Evolutionary conservation across 1,140 invertebrate species (phyloP).

Genomic region (Chelonus insularis): DNA sequence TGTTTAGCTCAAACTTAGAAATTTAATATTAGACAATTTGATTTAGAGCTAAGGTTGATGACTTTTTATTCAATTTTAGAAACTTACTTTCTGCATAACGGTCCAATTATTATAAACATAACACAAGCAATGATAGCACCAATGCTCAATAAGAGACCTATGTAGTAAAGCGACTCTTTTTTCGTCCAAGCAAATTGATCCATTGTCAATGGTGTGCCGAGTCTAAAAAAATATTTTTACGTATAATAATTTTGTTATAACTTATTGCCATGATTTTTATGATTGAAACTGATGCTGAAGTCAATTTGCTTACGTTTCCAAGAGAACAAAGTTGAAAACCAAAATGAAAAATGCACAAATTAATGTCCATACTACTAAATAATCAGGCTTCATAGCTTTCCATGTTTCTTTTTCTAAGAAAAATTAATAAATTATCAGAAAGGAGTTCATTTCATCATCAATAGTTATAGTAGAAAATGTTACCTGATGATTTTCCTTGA

Average conservation of each 20-base stretch:
- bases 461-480: conserved; percentile 10
- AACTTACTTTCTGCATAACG: conserved; percentile 68
- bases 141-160: conserved; percentile 79
- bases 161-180: conserved; percentile 74
- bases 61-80: neutral
- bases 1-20: too few relatives aligned
- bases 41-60: neutral
- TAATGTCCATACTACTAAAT: conserved; percentile 74
- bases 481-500: conserved; percentile 65
- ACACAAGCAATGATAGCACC: conserved; percentile 75
- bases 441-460: too few relatives aligned
- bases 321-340: conserved; percentile 85
- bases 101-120: conserved; percentile 73
- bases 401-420: conserved; percentile 72
- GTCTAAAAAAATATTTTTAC: conserved; percentile 50
- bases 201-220: conserved; percentile 83
- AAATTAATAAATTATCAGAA: conserved; percentile 13
- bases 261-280: neutral
- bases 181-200: conserved; percentile 89
- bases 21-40: too few relatives aligned
- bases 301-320: conserved; percentile 74
- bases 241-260: neutral
- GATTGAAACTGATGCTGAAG: neutral
- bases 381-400: conserved; percentile 74
- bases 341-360: conserved; percentile 83